These are phyloP conservation scores for Virgularia gustaviana DNA, from an alignment of 92 coral and sea anemone species.

Conservation along the genomic window DNA sequence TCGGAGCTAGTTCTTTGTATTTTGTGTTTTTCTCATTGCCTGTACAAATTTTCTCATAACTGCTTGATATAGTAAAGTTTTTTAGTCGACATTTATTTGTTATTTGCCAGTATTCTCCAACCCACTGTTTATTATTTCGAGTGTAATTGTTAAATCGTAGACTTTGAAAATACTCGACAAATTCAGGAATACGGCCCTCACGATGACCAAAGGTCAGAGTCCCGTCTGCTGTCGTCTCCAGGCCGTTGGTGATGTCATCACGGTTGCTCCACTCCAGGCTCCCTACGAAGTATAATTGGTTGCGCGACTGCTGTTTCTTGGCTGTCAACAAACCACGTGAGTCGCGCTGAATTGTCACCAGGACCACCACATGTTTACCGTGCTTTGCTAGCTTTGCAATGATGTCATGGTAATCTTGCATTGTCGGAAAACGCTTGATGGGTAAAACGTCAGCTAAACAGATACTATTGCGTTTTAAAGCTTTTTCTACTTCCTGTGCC, in stretches of 20 bases:
- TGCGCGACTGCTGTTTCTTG: conserved; percentile 46
- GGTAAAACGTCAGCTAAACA: conserved; percentile 69
- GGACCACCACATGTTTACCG: conserved; percentile 61
- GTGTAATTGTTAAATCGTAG: conserved; percentile 31
- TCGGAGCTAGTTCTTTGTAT: conserved; percentile 33
- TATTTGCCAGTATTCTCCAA: conserved; percentile 41
- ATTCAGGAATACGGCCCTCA: conserved; percentile 26
- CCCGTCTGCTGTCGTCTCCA: conserved; percentile 39
- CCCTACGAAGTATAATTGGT: not conserved
- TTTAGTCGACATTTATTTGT: conserved; percentile 10
- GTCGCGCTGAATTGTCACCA: conserved; percentile 89
- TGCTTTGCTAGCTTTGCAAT: conserved; percentile 36
- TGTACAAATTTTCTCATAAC: not conserved
- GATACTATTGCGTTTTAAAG: conserved; percentile 36
- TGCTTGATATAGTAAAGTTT: not conserved
- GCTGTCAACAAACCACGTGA: conserved; percentile 77
- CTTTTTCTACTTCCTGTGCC: conserved; percentile 45
- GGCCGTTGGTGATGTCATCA: conserved; percentile 37
- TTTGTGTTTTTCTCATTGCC: conserved; percentile 23
- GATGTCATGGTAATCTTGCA: conserved; percentile 51
- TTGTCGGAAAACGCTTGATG: conserved; percentile 65
- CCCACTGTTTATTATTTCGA: conserved; percentile 18
- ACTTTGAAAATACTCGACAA: conserved; percentile 12
- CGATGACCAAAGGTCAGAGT: conserved; percentile 37
- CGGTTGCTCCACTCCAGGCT: conserved; percentile 38